Base-by-base conservation (phyloP, 2,888 invertebrate species). In the Pristionchus arcanus region DNA sequence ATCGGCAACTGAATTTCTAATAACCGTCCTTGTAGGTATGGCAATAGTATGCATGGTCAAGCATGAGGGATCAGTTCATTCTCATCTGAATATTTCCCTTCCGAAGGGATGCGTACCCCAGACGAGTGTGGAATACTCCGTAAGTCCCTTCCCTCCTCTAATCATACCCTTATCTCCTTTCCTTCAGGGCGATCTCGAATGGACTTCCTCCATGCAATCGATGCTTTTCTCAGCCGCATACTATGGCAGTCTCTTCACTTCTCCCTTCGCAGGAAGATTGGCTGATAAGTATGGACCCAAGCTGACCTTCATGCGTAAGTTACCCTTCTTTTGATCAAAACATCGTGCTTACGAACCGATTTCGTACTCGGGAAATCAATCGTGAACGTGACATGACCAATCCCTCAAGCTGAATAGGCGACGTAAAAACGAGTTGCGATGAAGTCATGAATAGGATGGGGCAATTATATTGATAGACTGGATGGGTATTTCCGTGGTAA, bases 131-230 rank as follows among this genome's bases (percentile, higher is more conserved):
- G 86, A 86, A 16, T 86, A 86, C n/a, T 34, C 59, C 5, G 86
- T 86, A n/a, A 37, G 86, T 31, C 19, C 34, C 77, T 28, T 31
- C 11, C 42, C 19, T 31, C 42, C 37, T 42, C 42, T 42, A 11
- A 3, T 21, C 37, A 31, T 0, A 49, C 34, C 11, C 28, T 31
- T 34, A 42, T 28, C 42, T 81, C 25, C 34, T 81, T 37, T n/a
- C 49, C 15, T 49, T 66, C 53, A 87, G 87, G 87, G 87, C 11
- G 59, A 53, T 49, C 87, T 87, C 71, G 87, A 68, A 49, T 87
- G 87, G 87, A 87, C n/a, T 42, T 49, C 87, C 9, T 68, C 87
- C 15, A 87, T 87, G 87, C 87, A 87, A 74, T 87, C 87, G 53
- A 87, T 87, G 87, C 74, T 87, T 19, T 87, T 87, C 87, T 68